A percentile compares a stretch with the other conserved stretches of the same genome.
phyloP scores from a whole-genome alignment of 2,888 invertebrate species.

The Arge pagana region DNA sequence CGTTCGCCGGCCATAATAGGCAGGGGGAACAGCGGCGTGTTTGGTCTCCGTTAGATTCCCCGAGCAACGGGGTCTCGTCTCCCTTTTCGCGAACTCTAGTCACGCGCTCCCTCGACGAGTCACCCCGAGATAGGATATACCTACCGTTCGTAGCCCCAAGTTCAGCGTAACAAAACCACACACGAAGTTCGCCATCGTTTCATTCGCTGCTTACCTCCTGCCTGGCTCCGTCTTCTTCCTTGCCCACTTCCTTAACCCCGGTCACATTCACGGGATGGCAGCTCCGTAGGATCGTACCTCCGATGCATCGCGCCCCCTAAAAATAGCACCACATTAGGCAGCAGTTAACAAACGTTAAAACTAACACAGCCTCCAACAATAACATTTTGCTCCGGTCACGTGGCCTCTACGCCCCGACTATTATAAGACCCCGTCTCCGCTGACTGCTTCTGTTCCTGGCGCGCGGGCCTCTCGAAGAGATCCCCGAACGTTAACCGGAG shows the following conservation, averaged over 20 bases:
- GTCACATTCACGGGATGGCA: not conserved
- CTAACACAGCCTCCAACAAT: constrained; percentile 54
- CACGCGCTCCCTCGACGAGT: too few relatives aligned
- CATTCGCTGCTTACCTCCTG: constrained; percentile 21
- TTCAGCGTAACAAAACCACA: too few relatives aligned
- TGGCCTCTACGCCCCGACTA: constrained; percentile 46
- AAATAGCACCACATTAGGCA: constrained; percentile 47
- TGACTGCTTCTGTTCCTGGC: not conserved
- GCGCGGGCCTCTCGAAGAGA: not conserved
- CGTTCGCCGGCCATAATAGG: too few relatives aligned
- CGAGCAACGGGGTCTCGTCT: too few relatives aligned
- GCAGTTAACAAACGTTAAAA: constrained; percentile 55
- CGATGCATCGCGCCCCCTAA: constrained; percentile 44
- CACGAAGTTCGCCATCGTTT: constrained; percentile 22
- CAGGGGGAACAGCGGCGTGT: too few relatives aligned
- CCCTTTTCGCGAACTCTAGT: too few relatives aligned
- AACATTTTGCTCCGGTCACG: constrained; percentile 58
- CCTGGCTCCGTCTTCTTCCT: constrained; percentile 19
- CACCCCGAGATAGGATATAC: too few relatives aligned
- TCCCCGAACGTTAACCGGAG: too few relatives aligned
- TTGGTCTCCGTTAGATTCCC: too few relatives aligned
- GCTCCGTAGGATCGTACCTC: constrained; percentile 11
- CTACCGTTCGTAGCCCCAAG: too few relatives aligned
- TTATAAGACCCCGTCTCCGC: constrained; percentile 39
- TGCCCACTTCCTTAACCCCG: constrained; percentile 9